A percentile compares a stretch with the other conserved stretches of the same genome.
Conservation (phyloP, 2,888 invertebrate genomes). For the Spilosoma lubricipeda region DNA sequence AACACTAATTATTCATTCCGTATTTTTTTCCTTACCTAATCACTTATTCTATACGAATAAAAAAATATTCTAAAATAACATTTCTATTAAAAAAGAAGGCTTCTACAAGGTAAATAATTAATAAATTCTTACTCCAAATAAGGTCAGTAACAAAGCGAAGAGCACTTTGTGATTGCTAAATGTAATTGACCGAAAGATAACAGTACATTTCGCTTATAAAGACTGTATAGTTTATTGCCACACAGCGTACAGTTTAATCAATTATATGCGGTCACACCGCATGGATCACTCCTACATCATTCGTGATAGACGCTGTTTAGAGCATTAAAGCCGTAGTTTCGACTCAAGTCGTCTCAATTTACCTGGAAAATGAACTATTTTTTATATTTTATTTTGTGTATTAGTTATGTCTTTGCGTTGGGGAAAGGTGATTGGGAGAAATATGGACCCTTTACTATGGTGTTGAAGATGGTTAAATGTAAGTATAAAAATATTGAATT, state of each 20-base stretch:
- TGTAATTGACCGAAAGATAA: constrained; percentile 15
- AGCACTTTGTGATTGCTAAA: constrained; percentile 5
- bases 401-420: constrained; percentile 51
- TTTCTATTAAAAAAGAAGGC: neutral
- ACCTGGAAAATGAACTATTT: constrained; percentile 32
- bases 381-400: constrained; percentile 38
- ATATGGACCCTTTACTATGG: constrained; percentile 75
- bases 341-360: constrained; percentile 1
- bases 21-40: neutral
- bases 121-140: neutral
- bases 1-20: neutral
- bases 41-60: neutral
- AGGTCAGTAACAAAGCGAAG: neutral
- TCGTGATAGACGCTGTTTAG: constrained; percentile 11
- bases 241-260: neutral
- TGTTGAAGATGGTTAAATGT: constrained; percentile 74
- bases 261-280: constrained; percentile 12
- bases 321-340: neutral
- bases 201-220: neutral
- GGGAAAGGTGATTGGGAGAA: constrained; percentile 72
- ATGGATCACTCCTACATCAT: constrained; percentile 10
- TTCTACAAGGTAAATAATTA: neutral
- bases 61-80: neutral
- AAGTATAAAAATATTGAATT: no score
- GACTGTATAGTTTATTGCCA: neutral